A percentile compares a stretch with the other conserved stretches of the same genome.
Conservation (phyloP, 2,797 vertebrate species). For the Onychomys torridus region DNA sequence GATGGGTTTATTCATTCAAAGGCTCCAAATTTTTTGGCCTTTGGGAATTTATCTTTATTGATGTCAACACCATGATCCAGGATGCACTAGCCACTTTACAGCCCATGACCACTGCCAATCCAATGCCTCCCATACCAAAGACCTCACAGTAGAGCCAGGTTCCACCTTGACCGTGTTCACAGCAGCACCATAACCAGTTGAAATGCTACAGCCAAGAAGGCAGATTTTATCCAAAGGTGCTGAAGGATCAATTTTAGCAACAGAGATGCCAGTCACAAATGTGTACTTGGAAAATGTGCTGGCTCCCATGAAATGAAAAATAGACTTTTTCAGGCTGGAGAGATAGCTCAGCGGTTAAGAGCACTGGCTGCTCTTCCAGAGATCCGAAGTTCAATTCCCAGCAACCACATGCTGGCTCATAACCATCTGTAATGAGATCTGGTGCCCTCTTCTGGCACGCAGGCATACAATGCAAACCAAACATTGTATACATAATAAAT, state of each 20-base stretch:
- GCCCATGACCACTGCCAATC: slow-evolving; percentile 94
- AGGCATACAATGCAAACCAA: not conserved
- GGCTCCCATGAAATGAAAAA: slow-evolving; percentile 98
- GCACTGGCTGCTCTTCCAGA: not conserved
- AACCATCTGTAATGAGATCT: not conserved
- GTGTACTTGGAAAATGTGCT: slow-evolving; percentile 98
- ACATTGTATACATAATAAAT: not conserved
- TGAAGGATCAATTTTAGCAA: slow-evolving; percentile 93
- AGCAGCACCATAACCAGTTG: slow-evolving; percentile 96
- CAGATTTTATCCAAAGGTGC: slow-evolving; percentile 97
- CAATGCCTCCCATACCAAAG: slow-evolving; percentile 96
- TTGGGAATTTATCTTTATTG: slow-evolving; percentile 94
- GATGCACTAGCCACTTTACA: slow-evolving; percentile 94
- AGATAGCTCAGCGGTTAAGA: not conserved
- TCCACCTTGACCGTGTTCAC: slow-evolving; percentile 97
- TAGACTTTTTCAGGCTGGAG: slow-evolving; percentile 89
- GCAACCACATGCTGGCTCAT: not conserved
- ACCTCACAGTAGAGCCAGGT: slow-evolving; percentile 94
- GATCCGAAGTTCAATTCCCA: not conserved
- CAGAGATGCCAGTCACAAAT: slow-evolving; percentile 96
- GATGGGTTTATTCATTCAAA: slow-evolving; percentile 94
- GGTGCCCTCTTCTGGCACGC: not conserved
- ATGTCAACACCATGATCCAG: slow-evolving; percentile 94
- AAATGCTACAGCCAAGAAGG: slow-evolving; percentile 97
- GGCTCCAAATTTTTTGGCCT: slow-evolving; percentile 94